These are phyloP conservation scores for Aselliscus stoliczkanus DNA, from an alignment of 2,797 vertebrate genomes.

Conservation along the genomic window DNA sequence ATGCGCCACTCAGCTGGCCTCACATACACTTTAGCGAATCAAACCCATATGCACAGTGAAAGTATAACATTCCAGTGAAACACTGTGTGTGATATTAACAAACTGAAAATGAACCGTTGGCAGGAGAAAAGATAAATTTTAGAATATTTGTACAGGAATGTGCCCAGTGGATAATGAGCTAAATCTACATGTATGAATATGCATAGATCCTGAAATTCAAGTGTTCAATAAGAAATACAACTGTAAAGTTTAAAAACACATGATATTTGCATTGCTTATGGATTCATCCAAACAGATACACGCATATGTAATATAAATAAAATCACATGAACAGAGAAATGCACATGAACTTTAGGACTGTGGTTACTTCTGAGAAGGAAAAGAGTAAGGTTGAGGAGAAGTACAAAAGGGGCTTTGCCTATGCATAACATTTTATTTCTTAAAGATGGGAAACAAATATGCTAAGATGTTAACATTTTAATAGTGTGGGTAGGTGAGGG, in stretches of 20 bases:
- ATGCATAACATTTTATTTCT: not conserved
- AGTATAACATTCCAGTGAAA: not conserved
- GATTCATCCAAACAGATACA: not conserved
- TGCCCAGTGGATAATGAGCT: not conserved
- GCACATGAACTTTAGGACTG: not conserved
- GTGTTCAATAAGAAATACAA: not conserved
- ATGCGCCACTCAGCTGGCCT: too few species aligned
- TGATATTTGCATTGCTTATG: not conserved
- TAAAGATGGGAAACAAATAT: not conserved
- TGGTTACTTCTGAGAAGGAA: not conserved
- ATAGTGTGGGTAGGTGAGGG: not conserved
- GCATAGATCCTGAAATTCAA: not conserved
- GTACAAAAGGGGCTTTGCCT: not conserved
- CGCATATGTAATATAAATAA: not conserved
- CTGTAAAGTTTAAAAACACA: not conserved
- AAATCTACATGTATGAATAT: not conserved
- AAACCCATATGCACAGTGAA: not conserved
- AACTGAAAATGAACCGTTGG: not conserved
- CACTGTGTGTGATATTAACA: not conserved
- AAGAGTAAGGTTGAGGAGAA: not conserved
- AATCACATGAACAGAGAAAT: not conserved
- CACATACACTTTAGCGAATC: not conserved
- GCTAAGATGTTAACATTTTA: not conserved
- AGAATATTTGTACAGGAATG: not conserved
- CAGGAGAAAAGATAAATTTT: not conserved